These are phyloP conservation scores for Balearica regulorum DNA, from an alignment of 2,797 vertebrate genomes.

Conservation along the genomic window DNA sequence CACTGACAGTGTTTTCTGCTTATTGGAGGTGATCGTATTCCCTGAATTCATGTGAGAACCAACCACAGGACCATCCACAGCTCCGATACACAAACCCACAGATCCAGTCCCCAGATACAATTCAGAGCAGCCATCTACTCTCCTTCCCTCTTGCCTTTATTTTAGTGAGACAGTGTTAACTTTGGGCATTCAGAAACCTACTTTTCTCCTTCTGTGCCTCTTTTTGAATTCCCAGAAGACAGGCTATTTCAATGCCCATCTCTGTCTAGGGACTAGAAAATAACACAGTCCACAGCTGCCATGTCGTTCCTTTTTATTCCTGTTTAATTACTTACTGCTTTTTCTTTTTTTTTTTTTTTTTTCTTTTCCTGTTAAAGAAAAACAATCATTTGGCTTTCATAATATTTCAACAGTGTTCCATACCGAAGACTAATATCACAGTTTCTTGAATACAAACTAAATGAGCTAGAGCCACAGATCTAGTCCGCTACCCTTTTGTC, in stretches of 20 bases:
- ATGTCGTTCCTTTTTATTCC: conserved; percentile 1
- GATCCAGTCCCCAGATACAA: background rate
- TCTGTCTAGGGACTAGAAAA: background rate
- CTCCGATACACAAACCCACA: background rate
- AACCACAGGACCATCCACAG: background rate
- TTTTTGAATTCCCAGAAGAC: background rate
- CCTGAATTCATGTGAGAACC: background rate
- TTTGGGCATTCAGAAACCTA: background rate
- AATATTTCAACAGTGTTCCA: background rate
- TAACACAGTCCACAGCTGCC: background rate
- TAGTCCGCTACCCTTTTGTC: background rate
- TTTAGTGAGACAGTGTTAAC: background rate
- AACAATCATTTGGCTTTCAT: conserved; percentile 31
- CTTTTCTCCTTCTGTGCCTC: background rate
- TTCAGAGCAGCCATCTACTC: background rate
- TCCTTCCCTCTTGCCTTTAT: background rate
- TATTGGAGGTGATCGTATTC: background rate
- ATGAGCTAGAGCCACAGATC: background rate
- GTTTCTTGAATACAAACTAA: conserved; percentile 26
- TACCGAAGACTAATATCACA: background rate
- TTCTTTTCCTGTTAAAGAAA: background rate
- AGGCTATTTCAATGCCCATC: background rate
- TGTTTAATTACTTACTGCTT: conserved; percentile 11
- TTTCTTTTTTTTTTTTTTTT: background rate
- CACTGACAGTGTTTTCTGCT: background rate